Evolutionary conservation across 2,113 vertebrate species (phyloP).

Genomic region (Menura novaehollandiae): DNA sequence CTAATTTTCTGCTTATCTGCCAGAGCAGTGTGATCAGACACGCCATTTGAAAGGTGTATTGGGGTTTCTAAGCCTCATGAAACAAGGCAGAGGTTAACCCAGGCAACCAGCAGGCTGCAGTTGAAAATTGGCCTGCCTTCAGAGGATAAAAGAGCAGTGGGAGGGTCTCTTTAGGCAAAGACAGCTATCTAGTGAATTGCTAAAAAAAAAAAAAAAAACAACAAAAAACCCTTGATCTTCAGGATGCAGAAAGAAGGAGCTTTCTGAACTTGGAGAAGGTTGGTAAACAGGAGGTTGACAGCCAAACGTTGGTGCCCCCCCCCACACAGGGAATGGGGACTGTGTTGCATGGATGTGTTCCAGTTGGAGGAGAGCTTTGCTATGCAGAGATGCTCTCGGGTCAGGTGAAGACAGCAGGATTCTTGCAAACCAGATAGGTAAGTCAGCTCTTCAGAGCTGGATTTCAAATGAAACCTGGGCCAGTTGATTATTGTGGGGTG

Average conservation of each 20-base stretch:
- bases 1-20: slow-evolving; percentile 14
- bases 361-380: slow-evolving; percentile 12
- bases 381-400: not conserved
- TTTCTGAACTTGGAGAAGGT: slow-evolving; percentile 27
- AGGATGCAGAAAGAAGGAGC: not conserved
- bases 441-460: slow-evolving; percentile 17
- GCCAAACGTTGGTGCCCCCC: not conserved
- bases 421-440: slow-evolving; percentile 46
- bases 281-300: slow-evolving; percentile 11
- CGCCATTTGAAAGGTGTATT: not conserved
- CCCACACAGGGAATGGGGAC: not conserved
- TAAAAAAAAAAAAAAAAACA: not conserved
- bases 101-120: slow-evolving; percentile 37
- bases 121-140: slow-evolving; percentile 53
- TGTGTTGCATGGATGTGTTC: not conserved
- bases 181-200: slow-evolving; percentile 7
- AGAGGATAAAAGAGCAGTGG: slow-evolving; percentile 50
- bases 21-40: slow-evolving; percentile 35
- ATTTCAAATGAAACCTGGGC: slow-evolving; percentile 23
- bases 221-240: slow-evolving; percentile 44
- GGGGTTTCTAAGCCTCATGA: slow-evolving; percentile 35
- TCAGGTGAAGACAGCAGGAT: not conserved
- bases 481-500: not conserved
- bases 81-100: slow-evolving; percentile 53
- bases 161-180: slow-evolving; percentile 56